phyloP scores from a whole-genome alignment of 2,797 vertebrate genomes.

The Mus spretus region DNA sequence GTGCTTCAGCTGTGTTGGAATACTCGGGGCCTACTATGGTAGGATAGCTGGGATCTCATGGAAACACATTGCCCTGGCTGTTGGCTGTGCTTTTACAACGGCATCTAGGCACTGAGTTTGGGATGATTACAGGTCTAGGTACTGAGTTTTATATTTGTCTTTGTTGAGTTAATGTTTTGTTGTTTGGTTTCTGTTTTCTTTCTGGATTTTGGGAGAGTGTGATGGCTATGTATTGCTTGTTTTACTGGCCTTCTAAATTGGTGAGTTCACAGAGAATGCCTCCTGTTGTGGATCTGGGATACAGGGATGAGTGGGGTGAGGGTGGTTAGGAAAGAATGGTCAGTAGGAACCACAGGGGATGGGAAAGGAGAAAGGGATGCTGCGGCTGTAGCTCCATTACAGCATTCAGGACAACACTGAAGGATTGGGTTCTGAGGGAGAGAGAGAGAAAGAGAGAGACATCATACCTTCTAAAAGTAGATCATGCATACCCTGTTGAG shows the following conservation, averaged over 20 bases:
- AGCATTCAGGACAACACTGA: background rate
- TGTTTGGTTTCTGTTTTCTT: background rate
- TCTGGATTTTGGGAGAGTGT: background rate
- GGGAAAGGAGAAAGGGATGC: too few relatives aligned
- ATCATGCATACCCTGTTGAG: too few relatives aligned
- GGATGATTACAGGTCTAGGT: background rate
- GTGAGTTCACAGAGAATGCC: background rate
- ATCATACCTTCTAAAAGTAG: background rate
- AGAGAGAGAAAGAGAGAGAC: background rate
- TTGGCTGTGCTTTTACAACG: background rate
- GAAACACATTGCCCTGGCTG: background rate
- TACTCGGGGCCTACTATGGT: too few relatives aligned
- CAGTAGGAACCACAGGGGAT: background rate
- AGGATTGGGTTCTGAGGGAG: background rate
- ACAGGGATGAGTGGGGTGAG: background rate
- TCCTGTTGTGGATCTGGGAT: background rate
- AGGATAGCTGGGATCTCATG: too few relatives aligned
- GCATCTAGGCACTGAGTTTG: background rate
- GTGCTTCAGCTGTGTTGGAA: too few relatives aligned
- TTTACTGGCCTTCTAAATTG: background rate
- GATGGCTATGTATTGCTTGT: background rate
- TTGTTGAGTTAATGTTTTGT: background rate
- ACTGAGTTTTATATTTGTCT: background rate
- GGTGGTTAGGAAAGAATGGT: background rate
- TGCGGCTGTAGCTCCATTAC: background rate